phyloP scores from a whole-genome alignment of 2,797 vertebrate genomes.

The Tragopan temminckii region DNA sequence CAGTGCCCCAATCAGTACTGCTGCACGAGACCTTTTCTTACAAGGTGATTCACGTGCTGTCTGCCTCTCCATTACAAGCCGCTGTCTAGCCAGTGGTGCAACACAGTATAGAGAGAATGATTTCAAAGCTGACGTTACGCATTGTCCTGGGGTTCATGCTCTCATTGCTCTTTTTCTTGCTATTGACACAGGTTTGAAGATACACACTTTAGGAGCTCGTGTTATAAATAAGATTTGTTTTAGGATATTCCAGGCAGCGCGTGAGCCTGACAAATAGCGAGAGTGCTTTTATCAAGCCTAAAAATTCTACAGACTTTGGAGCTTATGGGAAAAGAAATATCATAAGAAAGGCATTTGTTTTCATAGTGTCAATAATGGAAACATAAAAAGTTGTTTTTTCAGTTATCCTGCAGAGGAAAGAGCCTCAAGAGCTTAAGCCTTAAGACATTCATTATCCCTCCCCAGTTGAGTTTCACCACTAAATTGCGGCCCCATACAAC shows the following conservation, averaged over 20 bases:
- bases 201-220: background rate
- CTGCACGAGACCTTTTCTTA: background rate
- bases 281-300: background rate
- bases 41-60: background rate
- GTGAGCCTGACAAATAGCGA: background rate
- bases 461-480: background rate
- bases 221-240: background rate
- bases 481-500: background rate
- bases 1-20: background rate
- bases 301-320: background rate
- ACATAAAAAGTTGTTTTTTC: background rate
- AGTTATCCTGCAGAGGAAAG: background rate
- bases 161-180: background rate
- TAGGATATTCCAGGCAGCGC: background rate
- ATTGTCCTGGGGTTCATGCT: background rate
- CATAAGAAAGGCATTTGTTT: background rate
- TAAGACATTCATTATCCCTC: slow-evolving; percentile 26
- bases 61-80: background rate
- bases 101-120: rapidly evolving
- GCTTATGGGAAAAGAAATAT: background rate
- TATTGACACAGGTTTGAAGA: background rate
- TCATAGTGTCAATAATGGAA: background rate
- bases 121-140: rapidly evolving
- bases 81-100: background rate
- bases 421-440: background rate